Evolutionary conservation across 2,888 invertebrate genomes (phyloP), one percentile per base, ranked within the genome.

Genomic region (Campaea margaritaria): DNA sequence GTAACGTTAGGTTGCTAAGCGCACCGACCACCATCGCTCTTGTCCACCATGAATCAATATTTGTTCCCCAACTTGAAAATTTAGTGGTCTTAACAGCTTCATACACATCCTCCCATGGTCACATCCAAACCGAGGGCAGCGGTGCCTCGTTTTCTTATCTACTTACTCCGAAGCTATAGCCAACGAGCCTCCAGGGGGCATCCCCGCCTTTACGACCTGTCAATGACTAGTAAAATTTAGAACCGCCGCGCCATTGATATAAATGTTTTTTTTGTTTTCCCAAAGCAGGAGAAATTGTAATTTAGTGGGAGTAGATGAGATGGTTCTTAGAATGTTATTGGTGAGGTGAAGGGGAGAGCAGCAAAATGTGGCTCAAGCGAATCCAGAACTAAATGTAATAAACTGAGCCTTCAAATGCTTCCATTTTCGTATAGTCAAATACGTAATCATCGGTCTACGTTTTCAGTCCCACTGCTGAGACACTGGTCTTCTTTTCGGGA

Each of bases 261-360:
- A 90, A 92, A 92, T 92, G 92, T 92, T 92, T 91, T 92, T 91
- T 91, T 91, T 91, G 91, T 91, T 91, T 83, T 87, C 92, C 91
- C 91, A 86, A 87, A 89, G 87, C 89, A 84, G 81, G 87, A 85
- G 82, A 82, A 86, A 91, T 90, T 87, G 92, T 91, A 87, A 91
- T 91, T 91, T 92, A 92, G 85, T 87, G 81, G 74, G 62, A 74
- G 61, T 69, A 79, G 78, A 84, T 84, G 83, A 82, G 78, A 82
- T 80, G 80, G 79, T 75, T 68, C 71, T 66, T 61, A 62, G 68
- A 68, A 69, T 79, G 74, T 69, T 73, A 72, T 67, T 74, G 69
- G 73, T 71, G 72, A 66, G 68, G 61, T 67, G 61, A 71, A 67
- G 47, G 56, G 21, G 62, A 61, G 8, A 60, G 45, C 46, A 44